Conservation (phyloP, 2,888 invertebrate species). For the Stenotaenia linearis region DNA sequence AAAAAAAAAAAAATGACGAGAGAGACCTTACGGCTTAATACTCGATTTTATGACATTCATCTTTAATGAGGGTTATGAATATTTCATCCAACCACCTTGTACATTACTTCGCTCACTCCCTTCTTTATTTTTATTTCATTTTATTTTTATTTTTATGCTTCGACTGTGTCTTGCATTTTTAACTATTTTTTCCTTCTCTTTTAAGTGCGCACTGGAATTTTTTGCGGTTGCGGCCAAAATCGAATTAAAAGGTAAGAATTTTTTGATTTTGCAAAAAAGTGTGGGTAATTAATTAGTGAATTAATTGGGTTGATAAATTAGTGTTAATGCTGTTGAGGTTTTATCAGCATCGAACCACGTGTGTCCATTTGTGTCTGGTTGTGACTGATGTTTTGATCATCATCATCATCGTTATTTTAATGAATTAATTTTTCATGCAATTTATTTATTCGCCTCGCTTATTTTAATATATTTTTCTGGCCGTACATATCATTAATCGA, state of each 20-base stretch:
- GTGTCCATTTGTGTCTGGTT: neutral
- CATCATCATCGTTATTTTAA: neutral
- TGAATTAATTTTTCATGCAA: neutral
- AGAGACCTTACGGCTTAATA: neutral
- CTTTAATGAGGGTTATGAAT: neutral
- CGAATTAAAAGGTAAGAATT: neutral
- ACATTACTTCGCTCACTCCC: neutral
- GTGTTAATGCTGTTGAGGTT: neutral
- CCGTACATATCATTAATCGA: slow-evolving; percentile 12
- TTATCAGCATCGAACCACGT: neutral
- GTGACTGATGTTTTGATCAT: neutral
- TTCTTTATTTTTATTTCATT: neutral
- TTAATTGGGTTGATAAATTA: neutral
- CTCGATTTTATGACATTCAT: neutral
- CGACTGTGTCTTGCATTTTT: neutral
- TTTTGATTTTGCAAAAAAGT: no score
- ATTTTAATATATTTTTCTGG: neutral
- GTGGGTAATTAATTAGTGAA: neutral
- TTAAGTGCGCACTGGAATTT: neutral
- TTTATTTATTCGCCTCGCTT: neutral
- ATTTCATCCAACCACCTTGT: neutral
- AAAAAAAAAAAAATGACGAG: neutral
- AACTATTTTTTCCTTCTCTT: neutral
- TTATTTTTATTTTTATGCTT: neutral
- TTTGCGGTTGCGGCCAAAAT: neutral